Percentiles rank a stretch among this genome's conserved stretches.
Conservation (phyloP, 2,888 invertebrate species). For the Bugulina stolonifera region DNA sequence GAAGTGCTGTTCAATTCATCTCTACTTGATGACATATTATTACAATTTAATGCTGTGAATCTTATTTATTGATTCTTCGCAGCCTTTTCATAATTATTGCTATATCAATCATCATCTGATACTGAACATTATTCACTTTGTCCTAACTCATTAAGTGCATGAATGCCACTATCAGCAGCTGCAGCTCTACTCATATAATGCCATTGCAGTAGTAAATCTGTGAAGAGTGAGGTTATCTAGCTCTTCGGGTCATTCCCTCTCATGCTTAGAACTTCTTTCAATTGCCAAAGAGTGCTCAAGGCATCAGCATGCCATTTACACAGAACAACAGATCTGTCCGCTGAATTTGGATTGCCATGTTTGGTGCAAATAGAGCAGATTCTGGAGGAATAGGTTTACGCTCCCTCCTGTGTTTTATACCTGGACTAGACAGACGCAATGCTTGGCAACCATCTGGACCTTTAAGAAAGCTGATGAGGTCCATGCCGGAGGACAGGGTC, state of each 20-base stretch:
- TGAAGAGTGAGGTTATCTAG: too few species aligned
- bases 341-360: too few species aligned
- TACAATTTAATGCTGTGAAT: too few species aligned
- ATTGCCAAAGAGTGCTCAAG: too few species aligned
- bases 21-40: too few species aligned
- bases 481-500: neutral
- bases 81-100: neutral
- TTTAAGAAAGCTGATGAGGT: neutral
- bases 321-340: too few species aligned
- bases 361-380: neutral
- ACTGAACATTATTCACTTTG: neutral
- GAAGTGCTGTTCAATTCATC: too few species aligned
- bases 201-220: neutral
- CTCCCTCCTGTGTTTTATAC: conserved; percentile 15
- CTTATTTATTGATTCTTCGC: neutral
- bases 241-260: too few species aligned
- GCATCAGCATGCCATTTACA: too few species aligned
- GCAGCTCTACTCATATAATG: neutral
- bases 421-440: neutral
- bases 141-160: neutral
- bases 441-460: neutral
- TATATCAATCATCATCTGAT: too few species aligned
- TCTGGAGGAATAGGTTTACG: neutral
- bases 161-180: neutral
- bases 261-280: too few species aligned